Evolutionary conservation across 2,888 invertebrate species (phyloP), one percentile per base, ranked within the genome.

Genomic region (Cheilosia urbana): DNA sequence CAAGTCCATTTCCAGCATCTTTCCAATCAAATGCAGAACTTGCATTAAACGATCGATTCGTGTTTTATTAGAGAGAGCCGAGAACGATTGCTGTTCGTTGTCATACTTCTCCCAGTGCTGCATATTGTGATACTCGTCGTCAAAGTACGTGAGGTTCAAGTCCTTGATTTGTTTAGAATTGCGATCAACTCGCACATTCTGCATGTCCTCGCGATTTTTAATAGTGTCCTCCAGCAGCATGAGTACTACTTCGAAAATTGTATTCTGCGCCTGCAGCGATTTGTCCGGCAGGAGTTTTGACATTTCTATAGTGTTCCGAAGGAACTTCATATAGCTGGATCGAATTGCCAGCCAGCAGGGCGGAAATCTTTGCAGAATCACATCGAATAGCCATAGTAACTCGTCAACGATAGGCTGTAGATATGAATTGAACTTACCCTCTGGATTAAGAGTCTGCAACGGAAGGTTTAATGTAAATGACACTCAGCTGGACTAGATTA

Each of bases 1-100:
- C 68, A 94, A 92, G 90, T 94, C 94, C 90, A 91, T 92, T 89
- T 94, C 94, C 69, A 94, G 88, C 42, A 94, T 89, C 89, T 94
- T 93, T 73, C 94, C 91, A 1, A 94, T 81, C 87, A 93, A 92
- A 80, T 93, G 92, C 21, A 94, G 88, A 5, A 93, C 93, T 45
- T 93, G 90, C 90, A 93, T 93, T 1, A 94, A 84, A 34, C 94
- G 92, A 11, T 93, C 92, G 79, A 94, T 92, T 66, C 94, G 93
- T 4, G 93, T 92, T 11, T 87, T 88, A 72, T 93, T 60, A 0
- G 87, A 78, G 0, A 89, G 87, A 0, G 88, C 88, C 30, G 83
- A 78, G 30, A 88, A 90, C 9, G 88, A 88, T 62, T 89, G 88
- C 13, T 88, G 81, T 7, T 88, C 80, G 21, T 82, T 87, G 69